Conservation (phyloP, 2,113 vertebrate genomes). For the Crotalus horridus region DNA sequence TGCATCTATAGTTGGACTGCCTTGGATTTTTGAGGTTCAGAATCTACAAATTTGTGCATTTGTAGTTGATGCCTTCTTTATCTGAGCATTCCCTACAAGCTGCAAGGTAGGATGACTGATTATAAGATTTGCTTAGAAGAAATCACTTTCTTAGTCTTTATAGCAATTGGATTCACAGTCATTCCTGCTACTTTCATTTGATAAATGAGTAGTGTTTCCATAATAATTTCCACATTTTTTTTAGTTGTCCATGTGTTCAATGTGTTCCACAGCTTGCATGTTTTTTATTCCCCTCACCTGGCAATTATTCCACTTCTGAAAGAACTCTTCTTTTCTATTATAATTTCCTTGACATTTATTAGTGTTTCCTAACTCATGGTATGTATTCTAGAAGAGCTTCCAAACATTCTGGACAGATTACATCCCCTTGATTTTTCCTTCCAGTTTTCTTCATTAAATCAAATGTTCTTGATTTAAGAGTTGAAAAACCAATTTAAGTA, state of each 20-base stretch:
- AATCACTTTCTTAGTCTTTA: background rate
- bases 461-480: background rate
- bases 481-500: background rate
- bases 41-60: background rate
- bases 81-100: background rate
- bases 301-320: background rate
- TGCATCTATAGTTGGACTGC: background rate
- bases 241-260: rapidly evolving
- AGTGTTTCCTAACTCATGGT: background rate
- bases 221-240: background rate
- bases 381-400: background rate
- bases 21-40: background rate
- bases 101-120: background rate
- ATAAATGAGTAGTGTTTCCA: background rate
- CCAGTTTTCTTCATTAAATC: background rate
- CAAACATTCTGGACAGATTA: background rate
- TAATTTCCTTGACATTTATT: background rate
- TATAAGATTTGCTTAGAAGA: background rate
- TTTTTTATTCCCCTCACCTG: background rate
- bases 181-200: background rate
- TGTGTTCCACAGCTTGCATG: background rate
- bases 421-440: background rate
- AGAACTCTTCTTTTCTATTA: background rate
- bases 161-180: background rate
- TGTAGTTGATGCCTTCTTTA: background rate